Evolutionary conservation across 1,140 invertebrate species (phyloP).

Genomic region (Neodiprion lecontei): DNA sequence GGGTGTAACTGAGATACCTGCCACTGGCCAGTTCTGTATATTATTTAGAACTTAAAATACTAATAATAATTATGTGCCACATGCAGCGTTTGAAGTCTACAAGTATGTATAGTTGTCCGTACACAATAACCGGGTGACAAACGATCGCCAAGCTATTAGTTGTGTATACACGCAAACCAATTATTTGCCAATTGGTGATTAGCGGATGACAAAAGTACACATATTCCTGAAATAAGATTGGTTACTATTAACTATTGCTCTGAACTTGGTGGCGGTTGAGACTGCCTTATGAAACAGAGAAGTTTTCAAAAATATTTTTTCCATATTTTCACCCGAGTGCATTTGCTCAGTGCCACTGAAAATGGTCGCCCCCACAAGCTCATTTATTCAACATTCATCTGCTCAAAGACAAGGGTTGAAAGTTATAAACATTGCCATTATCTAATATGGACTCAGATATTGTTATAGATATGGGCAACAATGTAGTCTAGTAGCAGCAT

Average conservation of each 20-base stretch:
- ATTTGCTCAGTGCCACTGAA: too few species aligned
- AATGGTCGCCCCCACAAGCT: too few species aligned
- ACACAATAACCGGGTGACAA: neutral
- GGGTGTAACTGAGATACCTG: conserved; percentile 60
- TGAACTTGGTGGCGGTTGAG: neutral
- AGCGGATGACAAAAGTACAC: conserved; percentile 1
- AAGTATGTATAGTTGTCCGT: neutral
- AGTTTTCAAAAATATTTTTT: too few species aligned
- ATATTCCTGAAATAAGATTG: neutral
- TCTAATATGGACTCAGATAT: neutral
- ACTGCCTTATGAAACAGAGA: too few species aligned
- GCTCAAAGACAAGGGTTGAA: neutral
- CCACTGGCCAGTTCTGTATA: conserved; percentile 66
- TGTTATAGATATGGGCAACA: neutral
- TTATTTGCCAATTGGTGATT: conserved; percentile 3
- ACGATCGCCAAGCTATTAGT: conserved; percentile 3
- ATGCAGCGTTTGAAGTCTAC: conserved; percentile 27
- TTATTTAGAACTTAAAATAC: conserved; percentile 42
- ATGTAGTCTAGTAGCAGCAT: neutral
- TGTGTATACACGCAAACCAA: conserved; percentile 1
- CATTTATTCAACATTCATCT: too few species aligned
- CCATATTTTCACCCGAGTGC: too few species aligned
- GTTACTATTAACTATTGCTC: neutral
- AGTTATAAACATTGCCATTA: neutral
- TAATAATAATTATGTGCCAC: conserved; percentile 36